These are phyloP conservation scores for Xenotilapia longispinis DNA, from an alignment of 2,113 vertebrate species.

Conservation along the genomic window DNA sequence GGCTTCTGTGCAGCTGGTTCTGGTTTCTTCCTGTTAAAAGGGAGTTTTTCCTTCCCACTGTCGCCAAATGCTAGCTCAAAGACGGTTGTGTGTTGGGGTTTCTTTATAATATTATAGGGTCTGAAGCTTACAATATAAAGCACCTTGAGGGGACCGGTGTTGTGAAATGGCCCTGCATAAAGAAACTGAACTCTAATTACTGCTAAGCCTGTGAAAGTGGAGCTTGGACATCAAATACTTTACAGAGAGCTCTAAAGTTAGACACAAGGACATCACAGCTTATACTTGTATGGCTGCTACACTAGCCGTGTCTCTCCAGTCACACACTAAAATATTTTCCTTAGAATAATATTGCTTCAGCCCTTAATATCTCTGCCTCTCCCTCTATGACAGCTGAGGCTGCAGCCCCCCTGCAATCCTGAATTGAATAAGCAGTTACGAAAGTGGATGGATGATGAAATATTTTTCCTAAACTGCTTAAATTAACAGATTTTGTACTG, in stretches of 20 bases:
- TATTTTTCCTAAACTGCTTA: background rate
- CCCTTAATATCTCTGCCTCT: background rate
- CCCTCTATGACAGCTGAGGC: background rate
- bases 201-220: background rate
- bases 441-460: background rate
- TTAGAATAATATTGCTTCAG: background rate
- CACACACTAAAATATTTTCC: background rate
- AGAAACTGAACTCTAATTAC: background rate
- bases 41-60: background rate
- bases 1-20: background rate
- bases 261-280: background rate
- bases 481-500: background rate
- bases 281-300: background rate
- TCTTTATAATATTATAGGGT: background rate
- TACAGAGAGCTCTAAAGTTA: background rate
- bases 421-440: background rate
- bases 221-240: background rate
- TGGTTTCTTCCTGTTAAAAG: background rate
- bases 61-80: background rate
- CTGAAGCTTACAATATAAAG: background rate
- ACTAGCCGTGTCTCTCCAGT: background rate
- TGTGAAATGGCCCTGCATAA: background rate
- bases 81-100: background rate
- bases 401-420: fast-evolving
- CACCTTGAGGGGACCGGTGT: background rate